phyloP scores from a whole-genome alignment of 2,888 invertebrate genomes.

The Tetranychus piercei region DNA sequence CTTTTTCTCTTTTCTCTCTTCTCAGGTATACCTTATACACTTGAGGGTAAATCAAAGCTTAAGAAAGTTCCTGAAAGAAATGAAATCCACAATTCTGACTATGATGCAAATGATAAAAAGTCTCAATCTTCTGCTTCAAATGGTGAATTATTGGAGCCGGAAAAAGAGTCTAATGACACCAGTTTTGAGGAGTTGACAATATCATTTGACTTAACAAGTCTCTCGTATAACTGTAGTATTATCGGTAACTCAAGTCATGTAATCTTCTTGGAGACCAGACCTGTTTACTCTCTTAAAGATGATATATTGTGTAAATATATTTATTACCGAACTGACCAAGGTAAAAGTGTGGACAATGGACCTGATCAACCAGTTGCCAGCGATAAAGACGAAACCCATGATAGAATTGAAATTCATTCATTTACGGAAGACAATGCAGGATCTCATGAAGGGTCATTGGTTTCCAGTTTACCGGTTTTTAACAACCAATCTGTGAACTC shows the following conservation, averaged over 20 bases:
- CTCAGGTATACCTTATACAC: neutral
- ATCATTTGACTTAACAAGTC: neutral
- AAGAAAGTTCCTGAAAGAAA: neutral
- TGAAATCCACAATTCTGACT: neutral
- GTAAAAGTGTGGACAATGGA: neutral
- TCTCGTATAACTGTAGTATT: neutral
- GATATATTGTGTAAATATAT: neutral
- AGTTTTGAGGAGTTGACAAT: neutral
- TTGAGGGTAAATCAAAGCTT: neutral
- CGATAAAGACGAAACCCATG: neutral
- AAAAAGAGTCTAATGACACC: neutral
- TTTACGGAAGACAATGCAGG: neutral
- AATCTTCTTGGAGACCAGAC: neutral
- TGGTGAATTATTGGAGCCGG: neutral
- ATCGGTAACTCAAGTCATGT: neutral
- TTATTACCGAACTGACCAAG: neutral
- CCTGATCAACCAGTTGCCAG: neutral
- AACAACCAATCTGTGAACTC: neutral
- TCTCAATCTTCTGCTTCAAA: neutral
- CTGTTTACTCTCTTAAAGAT: neutral
- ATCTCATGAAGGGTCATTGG: neutral
- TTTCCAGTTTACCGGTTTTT: neutral
- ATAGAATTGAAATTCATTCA: neutral
- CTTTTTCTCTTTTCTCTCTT: neutral
- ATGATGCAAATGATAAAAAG: neutral